Evolutionary conservation across 64 coral and sea anemone species (phyloP), one percentile per base, ranked within the genome.

Genomic region (Catalaphyllia jardinei): DNA sequence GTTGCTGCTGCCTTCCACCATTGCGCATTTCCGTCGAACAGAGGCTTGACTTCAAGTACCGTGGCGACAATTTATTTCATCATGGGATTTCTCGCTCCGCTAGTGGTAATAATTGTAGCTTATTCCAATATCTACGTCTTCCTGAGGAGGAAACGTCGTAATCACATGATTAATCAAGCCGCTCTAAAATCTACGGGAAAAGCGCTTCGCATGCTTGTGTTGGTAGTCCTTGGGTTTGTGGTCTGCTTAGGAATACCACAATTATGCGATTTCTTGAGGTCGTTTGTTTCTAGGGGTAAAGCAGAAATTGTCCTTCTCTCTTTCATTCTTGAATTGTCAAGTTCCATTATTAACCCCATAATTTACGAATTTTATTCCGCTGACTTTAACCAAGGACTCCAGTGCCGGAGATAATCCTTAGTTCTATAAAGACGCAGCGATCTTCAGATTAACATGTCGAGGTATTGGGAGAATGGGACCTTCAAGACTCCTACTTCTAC

Each of bases 191-290:
- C 91, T 4, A 92, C 79, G 73, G 54, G 86, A 27, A 87, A 79
- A 20, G 67, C 91, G 50, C 14, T 92, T 9, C 91, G 75, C 11
- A 87, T 92, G 91, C 91, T 92, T 10, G 62, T 92, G 29, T 29
- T 92, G 20, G 17, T 86, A 22, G 83, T 92, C 13, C 30, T 92
- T 15, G 65, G 83, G 3, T 92, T 92, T 57, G 69, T 78, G 14
- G 31, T 87, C 3, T 79, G 83, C 1, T 72, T 84, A 62, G 91
- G 91, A 22, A 11, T 22, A 54, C 22, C 76, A 16, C 76, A 57
- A 52, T 24, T 78, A 22, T 22, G 50, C 7, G 22, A 57, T 0
- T 25, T 79, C n/a, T 28, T 59, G 76, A 29, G 27, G 8, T 54
- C 76, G 46, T 59, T 79, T 10, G n/a, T 3, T 35, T 35, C 33